Evolutionary conservation across 2,888 invertebrate species (phyloP).

Genomic region (Hermodice carunculata): DNA sequence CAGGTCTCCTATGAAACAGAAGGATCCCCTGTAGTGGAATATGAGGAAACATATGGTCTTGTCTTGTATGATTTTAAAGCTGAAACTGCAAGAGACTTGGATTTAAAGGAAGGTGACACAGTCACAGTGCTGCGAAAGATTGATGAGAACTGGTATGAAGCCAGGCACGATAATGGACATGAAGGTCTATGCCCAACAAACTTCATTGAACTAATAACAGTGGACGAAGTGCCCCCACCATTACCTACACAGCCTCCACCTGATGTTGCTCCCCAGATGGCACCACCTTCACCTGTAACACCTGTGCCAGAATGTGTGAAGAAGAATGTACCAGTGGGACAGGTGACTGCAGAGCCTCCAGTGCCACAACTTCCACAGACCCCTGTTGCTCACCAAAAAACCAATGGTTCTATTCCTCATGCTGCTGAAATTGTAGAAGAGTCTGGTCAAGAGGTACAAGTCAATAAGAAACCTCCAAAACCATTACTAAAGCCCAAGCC

Average conservation of each 20-base stretch:
- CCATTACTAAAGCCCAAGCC: constrained; percentile 55
- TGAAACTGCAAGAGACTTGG: constrained; percentile 64
- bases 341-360: not conserved
- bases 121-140: constrained; percentile 64
- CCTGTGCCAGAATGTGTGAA: not conserved
- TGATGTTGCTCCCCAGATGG: not conserved
- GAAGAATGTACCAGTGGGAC: not conserved
- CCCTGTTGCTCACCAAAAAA: too few species aligned
- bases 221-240: not conserved
- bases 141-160: constrained; percentile 69
- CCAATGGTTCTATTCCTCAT: too few species aligned
- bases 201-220: constrained; percentile 60
- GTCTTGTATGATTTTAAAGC: constrained; percentile 68
- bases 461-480: too few species aligned
- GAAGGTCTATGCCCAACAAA: constrained; percentile 66
- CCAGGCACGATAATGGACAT: constrained; percentile 62
- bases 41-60: constrained; percentile 57
- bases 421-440: too few species aligned
- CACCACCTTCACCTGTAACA: not conserved
- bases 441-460: too few species aligned
- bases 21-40: not conserved
- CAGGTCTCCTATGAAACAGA: not conserved
- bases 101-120: constrained; percentile 68
- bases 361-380: constrained; percentile 8
- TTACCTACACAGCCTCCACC: not conserved